A percentile compares a stretch with the other conserved stretches of the same genome.
phyloP scores from a whole-genome alignment of 2,888 invertebrate genomes.

The Hermaeophaga mercurialis region DNA sequence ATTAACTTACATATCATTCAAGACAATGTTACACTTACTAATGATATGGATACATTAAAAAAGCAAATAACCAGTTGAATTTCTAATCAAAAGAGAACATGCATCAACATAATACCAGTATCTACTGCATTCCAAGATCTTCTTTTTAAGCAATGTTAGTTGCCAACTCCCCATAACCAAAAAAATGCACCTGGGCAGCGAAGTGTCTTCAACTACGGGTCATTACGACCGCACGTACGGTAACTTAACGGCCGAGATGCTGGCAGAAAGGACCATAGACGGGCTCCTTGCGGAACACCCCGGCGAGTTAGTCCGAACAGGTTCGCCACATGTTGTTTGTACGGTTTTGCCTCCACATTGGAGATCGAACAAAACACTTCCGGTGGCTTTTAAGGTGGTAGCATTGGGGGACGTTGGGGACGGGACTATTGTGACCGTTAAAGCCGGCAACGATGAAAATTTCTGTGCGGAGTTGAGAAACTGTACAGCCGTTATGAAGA shows the following conservation, averaged over 20 bases:
- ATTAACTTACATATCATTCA: no score
- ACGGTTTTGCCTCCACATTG: slow-evolving; percentile 95
- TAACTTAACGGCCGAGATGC: slow-evolving; percentile 88
- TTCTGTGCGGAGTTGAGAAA: slow-evolving; percentile 95
- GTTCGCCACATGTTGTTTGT: slow-evolving; percentile 94
- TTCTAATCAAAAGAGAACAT: no score
- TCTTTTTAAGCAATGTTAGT: not conserved
- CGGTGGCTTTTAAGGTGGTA: slow-evolving; percentile 95
- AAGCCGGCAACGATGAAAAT: slow-evolving; percentile 98
- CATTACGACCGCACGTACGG: slow-evolving; percentile 53
- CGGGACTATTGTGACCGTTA: slow-evolving; percentile 93
- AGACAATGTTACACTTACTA: no score
- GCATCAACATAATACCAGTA: no score
- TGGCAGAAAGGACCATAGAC: slow-evolving; percentile 84
- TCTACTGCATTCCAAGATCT: no score
- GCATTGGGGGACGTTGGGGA: slow-evolving; percentile 93
- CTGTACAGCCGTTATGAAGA: slow-evolving; percentile 95
- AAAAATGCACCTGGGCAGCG: slow-evolving; percentile 79
- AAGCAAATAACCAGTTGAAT: no score
- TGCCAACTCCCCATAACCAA: not conserved
- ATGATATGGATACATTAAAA: no score
- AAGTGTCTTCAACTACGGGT: slow-evolving; percentile 74
- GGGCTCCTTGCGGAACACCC: slow-evolving; percentile 89
- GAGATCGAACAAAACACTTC: slow-evolving; percentile 97
- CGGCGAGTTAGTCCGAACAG: slow-evolving; percentile 89